A percentile compares a stretch with the other conserved stretches of the same genome.
Evolutionary conservation across 2,113 vertebrate species (phyloP).

Genomic region (Macroglossus sobrinus): DNA sequence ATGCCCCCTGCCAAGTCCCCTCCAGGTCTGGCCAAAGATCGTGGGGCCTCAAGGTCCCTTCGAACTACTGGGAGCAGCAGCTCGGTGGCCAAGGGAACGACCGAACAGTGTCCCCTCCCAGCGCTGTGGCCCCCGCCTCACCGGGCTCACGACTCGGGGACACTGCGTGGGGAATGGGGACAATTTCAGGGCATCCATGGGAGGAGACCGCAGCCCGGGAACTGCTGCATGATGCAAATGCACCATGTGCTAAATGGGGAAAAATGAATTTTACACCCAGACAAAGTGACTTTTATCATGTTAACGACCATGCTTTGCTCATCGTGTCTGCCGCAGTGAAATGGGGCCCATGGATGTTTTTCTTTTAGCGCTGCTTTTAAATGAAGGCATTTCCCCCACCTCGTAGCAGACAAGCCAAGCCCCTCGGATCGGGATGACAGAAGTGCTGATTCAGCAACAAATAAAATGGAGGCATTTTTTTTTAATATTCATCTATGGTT

Average conservation of each 20-base stretch:
- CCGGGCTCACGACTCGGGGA: neutral
- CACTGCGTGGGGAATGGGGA: conserved; percentile 11
- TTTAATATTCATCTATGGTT: conserved; percentile 67
- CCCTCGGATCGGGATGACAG: conserved; percentile 64
- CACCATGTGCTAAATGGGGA: conserved; percentile 78
- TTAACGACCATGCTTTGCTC: conserved; percentile 77
- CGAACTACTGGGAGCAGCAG: neutral
- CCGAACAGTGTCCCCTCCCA: neutral
- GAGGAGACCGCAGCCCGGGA: conserved; percentile 49
- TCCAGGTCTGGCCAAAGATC: neutral
- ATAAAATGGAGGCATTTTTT: neutral
- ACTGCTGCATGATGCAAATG: conserved; percentile 65
- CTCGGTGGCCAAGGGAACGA: neutral
- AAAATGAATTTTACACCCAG: conserved; percentile 80
- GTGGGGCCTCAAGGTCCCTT: neutral
- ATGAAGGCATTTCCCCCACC: conserved; percentile 40
- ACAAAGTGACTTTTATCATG: conserved; percentile 80
- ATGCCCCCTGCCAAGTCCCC: conserved; percentile 34
- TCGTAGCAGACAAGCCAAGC: conserved; percentile 61
- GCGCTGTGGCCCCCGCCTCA: accelerated
- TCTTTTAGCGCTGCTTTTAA: conserved; percentile 73
- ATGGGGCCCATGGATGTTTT: conserved; percentile 68
- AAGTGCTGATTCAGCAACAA: conserved; percentile 65
- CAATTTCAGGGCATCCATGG: conserved; percentile 8
- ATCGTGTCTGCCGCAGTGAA: conserved; percentile 72